Evolutionary conservation across 2,888 invertebrate genomes (phyloP).

Genomic region (Onthophagus sagittarius): DNA sequence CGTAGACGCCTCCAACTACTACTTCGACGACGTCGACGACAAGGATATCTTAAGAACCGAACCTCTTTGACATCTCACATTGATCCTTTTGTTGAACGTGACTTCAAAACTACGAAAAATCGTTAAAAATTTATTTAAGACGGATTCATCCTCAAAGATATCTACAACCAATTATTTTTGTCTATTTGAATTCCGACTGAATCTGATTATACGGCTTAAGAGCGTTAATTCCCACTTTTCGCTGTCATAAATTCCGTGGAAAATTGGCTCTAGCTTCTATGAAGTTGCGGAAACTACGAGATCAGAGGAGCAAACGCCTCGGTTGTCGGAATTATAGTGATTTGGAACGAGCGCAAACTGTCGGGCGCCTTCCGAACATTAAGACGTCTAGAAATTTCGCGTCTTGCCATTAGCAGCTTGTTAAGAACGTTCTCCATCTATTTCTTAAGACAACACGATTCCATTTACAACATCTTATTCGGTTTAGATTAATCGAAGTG

Average conservation of each 20-base stretch:
- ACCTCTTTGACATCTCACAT: background rate
- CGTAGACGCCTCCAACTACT: background rate
- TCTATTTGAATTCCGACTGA: background rate
- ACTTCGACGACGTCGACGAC: too few species aligned
- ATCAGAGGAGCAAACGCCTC: background rate
- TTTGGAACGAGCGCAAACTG: background rate
- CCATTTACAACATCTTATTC: background rate
- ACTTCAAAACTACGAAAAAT: background rate
- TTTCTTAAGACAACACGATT: background rate
- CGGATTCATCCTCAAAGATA: background rate
- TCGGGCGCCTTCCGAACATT: background rate
- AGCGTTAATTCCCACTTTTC: background rate
- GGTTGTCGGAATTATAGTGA: background rate
- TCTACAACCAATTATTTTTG: background rate
- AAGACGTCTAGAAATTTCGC: background rate
- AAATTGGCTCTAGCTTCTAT: background rate
- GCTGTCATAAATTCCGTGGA: background rate
- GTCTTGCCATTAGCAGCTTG: background rate
- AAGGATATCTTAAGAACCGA: background rate
- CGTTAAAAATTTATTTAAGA: background rate
- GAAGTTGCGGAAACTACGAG: background rate
- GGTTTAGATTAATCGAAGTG: background rate
- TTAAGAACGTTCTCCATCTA: background rate
- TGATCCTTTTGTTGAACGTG: background rate
- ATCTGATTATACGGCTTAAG: background rate